Base-by-base conservation (phyloP, 2,113 vertebrate genomes). In the Bagarius yarrelli region DNA sequence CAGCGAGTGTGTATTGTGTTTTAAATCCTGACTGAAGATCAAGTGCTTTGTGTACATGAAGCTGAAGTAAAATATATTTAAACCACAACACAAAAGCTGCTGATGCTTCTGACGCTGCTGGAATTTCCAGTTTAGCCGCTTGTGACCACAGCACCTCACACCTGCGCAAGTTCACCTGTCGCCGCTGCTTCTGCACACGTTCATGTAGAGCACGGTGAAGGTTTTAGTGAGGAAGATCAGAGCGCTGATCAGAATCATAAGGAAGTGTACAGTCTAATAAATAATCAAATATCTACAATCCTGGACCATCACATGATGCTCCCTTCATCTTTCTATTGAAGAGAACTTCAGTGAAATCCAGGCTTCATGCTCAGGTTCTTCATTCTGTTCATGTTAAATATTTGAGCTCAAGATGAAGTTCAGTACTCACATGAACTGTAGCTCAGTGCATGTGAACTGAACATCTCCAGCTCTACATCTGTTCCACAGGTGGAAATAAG, bases 81-180 rank as follows among this genome's bases (percentile, higher is more conserved):
- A n/a, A 57, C 56, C 53, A 57, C 21, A 0, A 59, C 72, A 75
- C 53, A 57, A 75, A 9, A 25, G 50, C 70, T 55, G 70, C 9
- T 21, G 14, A 36, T 1, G 21, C 15, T n/a, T 13, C 72, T n/a
- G 72, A 75, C 21, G 1, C 30, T 57, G 32, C 72, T 25, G 72
- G 72, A 75, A 57, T 57, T 75, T 75, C 72, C 72, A 75, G 72
- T 75, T 40, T 3, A 1, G 72, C 36, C 4, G 9, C 53, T 59
- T 9, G 5, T 9, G 44, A 47, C 11, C 44, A n/a, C n/a, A n/a
- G n/a, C n/a, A n/a, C n/a, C 4, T 47, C 9, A 47, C 9, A 40
- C 36, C 36, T 40, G 36, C 36, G 1, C 44, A 11, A 11, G 44
- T 47, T 47, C 44, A 47, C 44, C 44, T 47, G 44, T 8, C 5